Percentiles rank a stretch among this genome's conserved stretches.
These are phyloP conservation scores for Fragariocoptes setiger DNA, from an alignment of 1,140 invertebrate genomes.

Conservation along the genomic window DNA sequence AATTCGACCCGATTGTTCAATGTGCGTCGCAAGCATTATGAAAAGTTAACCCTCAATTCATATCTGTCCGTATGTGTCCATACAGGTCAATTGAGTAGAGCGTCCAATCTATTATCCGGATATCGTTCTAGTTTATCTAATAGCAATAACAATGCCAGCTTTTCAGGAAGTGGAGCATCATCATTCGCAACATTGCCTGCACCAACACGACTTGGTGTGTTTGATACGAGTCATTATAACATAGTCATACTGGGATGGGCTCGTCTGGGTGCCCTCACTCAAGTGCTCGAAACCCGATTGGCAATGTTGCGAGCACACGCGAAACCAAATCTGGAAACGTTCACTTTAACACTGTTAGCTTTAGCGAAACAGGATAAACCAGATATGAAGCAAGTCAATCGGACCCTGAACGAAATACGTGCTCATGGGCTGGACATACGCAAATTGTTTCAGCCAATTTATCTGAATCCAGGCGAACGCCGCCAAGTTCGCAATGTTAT, in stretches of 20 bases:
- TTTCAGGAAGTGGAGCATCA: too few relatives aligned
- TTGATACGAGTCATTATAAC: neutral
- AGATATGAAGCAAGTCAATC: neutral
- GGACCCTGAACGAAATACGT: neutral
- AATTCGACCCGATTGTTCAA: too few relatives aligned
- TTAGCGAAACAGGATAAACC: neutral
- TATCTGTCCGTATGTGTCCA: constrained; percentile 6
- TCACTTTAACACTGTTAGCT: neutral
- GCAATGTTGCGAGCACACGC: neutral
- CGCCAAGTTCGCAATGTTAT: neutral
- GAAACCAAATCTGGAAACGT: neutral
- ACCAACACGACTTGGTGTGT: neutral
- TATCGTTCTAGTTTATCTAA: too few relatives aligned
- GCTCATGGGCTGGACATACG: neutral
- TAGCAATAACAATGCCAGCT: too few relatives aligned
- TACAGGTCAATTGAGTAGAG: neutral
- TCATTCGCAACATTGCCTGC: too few relatives aligned
- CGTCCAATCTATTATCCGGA: neutral
- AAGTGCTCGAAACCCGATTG: neutral
- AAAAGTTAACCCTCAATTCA: constrained; percentile 5
- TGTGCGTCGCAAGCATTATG: too few relatives aligned
- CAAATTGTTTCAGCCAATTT: neutral
- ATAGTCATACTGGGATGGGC: neutral
- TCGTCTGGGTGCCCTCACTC: neutral
- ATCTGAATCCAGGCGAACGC: neutral